Evolutionary conservation across 1,140 invertebrate genomes (phyloP).

Genomic region (Lepidurus arcticus): DNA sequence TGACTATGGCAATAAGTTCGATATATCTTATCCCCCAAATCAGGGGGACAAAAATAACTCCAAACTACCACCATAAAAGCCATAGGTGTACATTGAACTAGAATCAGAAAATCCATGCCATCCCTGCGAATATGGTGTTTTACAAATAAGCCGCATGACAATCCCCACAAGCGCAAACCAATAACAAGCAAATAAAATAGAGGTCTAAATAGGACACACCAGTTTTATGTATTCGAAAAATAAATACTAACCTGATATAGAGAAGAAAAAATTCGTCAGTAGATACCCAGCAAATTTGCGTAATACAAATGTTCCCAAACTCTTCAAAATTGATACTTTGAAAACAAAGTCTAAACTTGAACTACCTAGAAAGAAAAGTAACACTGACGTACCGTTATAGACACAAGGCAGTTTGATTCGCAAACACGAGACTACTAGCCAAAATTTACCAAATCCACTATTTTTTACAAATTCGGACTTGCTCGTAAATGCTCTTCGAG

Average conservation of each 20-base stretch:
- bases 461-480: constrained; percentile 2
- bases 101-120: constrained; percentile 5
- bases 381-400: neutral
- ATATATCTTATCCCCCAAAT: too few relatives aligned
- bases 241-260: neutral
- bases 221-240: constrained; percentile 1
- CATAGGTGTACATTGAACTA: constrained; percentile 6
- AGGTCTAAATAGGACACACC: neutral
- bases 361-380: neutral
- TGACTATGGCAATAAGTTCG: too few relatives aligned
- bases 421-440: neutral
- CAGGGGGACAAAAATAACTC: too few relatives aligned
- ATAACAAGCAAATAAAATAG: neutral
- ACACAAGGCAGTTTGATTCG: neutral
- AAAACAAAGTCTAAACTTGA: neutral
- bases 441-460: constrained; percentile 7
- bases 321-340: neutral
- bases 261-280: neutral
- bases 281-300: neutral
- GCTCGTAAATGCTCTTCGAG: neutral
- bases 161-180: neutral
- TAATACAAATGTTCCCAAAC: neutral
- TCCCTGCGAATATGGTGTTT: neutral
- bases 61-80: too few relatives aligned
- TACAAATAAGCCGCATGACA: neutral